These are phyloP conservation scores for Dipodomys spectabilis DNA, from an alignment of 2,113 vertebrate species.

Conservation along the genomic window DNA sequence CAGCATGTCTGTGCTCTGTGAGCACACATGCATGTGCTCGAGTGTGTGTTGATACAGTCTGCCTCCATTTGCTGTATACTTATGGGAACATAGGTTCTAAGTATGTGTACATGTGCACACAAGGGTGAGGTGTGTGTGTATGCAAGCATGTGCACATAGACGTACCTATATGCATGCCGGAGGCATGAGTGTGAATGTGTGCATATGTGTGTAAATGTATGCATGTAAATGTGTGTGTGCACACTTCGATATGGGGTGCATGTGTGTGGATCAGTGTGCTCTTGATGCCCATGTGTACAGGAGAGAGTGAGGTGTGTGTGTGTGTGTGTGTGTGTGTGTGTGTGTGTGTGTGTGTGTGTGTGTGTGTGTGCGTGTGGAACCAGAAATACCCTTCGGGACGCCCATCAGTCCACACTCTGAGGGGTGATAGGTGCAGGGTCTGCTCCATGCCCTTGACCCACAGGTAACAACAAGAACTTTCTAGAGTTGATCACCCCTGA, in stretches of 20 bases:
- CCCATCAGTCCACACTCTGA: not conserved
- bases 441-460: not conserved
- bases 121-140: not conserved
- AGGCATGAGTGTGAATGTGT: too few relatives aligned
- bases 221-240: not conserved
- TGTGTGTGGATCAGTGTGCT: not conserved
- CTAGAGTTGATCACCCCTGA: too few relatives aligned
- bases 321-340: fast-evolving
- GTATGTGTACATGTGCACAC: too few relatives aligned
- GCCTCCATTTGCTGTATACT: not conserved
- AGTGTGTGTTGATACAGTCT: not conserved
- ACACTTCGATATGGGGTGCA: too few relatives aligned
- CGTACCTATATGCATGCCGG: too few relatives aligned
- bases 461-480: too few relatives aligned
- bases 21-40: not conserved
- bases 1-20: not conserved
- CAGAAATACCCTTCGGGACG: not conserved
- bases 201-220: too few relatives aligned
- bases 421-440: not conserved
- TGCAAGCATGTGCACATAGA: not conserved
- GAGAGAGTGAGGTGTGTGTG: not conserved
- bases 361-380: too few relatives aligned
- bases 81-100: too few relatives aligned
- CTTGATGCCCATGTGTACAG: not conserved
- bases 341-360: too few relatives aligned